phyloP scores from a whole-genome alignment of 2,113 vertebrate genomes.

The Rafetus swinhoei region DNA sequence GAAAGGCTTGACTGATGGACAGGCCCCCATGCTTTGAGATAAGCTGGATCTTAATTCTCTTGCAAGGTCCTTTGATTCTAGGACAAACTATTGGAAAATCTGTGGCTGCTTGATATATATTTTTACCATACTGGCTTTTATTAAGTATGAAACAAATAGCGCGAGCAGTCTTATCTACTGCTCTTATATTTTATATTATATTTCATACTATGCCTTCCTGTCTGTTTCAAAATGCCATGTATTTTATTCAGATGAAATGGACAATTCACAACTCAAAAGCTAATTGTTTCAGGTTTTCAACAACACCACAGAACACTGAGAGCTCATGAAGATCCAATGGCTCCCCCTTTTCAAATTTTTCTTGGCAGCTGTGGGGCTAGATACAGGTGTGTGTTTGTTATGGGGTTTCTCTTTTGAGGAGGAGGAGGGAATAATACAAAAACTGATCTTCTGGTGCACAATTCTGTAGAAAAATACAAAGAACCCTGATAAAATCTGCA shows the following conservation, averaged over 20 bases:
- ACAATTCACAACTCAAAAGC: not conserved
- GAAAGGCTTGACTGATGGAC: not conserved
- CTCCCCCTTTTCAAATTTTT: not conserved
- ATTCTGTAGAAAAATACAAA: not conserved
- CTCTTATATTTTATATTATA: not conserved
- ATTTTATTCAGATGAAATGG: not conserved
- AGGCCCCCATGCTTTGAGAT: not conserved
- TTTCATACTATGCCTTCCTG: not conserved
- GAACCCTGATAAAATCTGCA: not conserved
- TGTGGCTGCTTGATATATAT: not conserved
- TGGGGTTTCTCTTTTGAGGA: no score
- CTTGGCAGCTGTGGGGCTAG: not conserved
- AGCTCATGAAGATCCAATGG: not conserved
- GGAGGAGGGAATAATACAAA: not conserved
- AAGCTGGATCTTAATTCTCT: not conserved
- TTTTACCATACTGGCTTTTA: not conserved
- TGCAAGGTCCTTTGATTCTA: not conserved
- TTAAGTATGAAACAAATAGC: not conserved
- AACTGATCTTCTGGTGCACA: not conserved
- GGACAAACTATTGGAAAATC: not conserved
- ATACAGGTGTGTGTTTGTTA: not conserved
- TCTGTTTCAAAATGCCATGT: not conserved
- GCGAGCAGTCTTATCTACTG: not conserved
- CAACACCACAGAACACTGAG: not conserved
- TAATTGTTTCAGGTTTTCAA: not conserved